phyloP scores from a whole-genome alignment of 2,888 invertebrate species.

The Hirtodrosophila confusa region DNA sequence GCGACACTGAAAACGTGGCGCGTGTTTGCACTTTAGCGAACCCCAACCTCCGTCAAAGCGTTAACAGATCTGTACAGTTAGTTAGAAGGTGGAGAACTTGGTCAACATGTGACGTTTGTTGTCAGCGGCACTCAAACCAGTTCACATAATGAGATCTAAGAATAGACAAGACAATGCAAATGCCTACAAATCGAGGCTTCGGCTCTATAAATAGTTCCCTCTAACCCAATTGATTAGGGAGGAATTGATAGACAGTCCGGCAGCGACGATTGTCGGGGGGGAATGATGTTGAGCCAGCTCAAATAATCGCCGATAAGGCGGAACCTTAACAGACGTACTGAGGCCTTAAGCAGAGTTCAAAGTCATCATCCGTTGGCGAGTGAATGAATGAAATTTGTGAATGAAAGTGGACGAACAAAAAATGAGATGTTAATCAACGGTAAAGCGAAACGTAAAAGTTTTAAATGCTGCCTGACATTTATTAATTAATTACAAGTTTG shows the following conservation, averaged over 20 bases:
- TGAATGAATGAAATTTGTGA: slow-evolving; percentile 28
- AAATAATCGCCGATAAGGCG: slow-evolving; percentile 41
- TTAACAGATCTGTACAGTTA: background rate
- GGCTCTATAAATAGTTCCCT: slow-evolving; percentile 44
- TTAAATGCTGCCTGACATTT: too few relatives aligned
- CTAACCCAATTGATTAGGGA: slow-evolving; percentile 42
- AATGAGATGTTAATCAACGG: slow-evolving; percentile 7
- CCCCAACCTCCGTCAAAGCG: background rate
- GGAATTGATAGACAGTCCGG: slow-evolving; percentile 9
- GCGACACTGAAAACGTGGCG: slow-evolving; percentile 54
- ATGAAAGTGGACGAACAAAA: slow-evolving; percentile 36
- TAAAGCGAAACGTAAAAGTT: slow-evolving; percentile 1
- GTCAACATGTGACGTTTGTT: too few relatives aligned
- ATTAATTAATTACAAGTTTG: too few relatives aligned
- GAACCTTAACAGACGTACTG: background rate
- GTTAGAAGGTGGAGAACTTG: too few relatives aligned
- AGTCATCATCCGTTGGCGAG: background rate
- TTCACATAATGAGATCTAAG: slow-evolving; percentile 10
- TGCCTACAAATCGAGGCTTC: background rate
- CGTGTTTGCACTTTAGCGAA: slow-evolving; percentile 75
- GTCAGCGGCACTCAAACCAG: too few relatives aligned
- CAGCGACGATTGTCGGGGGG: slow-evolving; percentile 11
- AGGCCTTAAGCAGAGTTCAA: slow-evolving; percentile 30
- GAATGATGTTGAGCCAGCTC: slow-evolving; percentile 31
- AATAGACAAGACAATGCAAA: slow-evolving; percentile 19